phyloP scores from a whole-genome alignment of 2,797 vertebrate species.

The Arvicola amphibius region DNA sequence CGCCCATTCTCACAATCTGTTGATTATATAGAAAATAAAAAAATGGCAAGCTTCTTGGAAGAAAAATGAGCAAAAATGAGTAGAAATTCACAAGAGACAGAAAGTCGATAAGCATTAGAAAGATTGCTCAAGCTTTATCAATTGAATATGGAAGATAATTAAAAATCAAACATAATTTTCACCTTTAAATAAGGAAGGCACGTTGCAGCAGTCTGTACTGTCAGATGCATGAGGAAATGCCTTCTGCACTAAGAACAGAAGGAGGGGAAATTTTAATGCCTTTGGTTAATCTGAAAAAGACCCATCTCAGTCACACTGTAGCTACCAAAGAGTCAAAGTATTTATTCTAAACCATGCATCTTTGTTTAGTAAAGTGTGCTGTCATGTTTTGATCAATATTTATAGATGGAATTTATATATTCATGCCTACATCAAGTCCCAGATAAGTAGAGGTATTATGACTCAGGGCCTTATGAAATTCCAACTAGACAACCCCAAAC shows the following conservation, averaged over 20 bases:
- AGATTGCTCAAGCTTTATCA: neutral
- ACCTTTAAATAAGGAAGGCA: neutral
- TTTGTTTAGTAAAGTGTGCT: neutral
- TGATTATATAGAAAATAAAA: neutral
- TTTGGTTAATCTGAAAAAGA: neutral
- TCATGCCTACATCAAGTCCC: neutral
- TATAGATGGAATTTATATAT: neutral
- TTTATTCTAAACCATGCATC: neutral
- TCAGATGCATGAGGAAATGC: neutral
- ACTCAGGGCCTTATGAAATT: neutral
- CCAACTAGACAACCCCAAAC: neutral
- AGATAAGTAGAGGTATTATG: neutral
- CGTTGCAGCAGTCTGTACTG: no score
- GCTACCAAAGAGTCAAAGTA: neutral
- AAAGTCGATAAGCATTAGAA: neutral
- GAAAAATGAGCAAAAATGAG: neutral
- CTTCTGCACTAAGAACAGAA: neutral
- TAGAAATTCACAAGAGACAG: neutral
- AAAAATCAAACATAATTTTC: conserved; percentile 11
- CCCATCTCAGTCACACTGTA: neutral
- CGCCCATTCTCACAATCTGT: neutral
- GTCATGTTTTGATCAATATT: neutral
- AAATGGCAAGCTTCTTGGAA: neutral
- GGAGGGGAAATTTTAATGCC: neutral
- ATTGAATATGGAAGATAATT: neutral